phyloP scores from a whole-genome alignment of 2,797 vertebrate species.

The Artibeus jamaicensis region DNA sequence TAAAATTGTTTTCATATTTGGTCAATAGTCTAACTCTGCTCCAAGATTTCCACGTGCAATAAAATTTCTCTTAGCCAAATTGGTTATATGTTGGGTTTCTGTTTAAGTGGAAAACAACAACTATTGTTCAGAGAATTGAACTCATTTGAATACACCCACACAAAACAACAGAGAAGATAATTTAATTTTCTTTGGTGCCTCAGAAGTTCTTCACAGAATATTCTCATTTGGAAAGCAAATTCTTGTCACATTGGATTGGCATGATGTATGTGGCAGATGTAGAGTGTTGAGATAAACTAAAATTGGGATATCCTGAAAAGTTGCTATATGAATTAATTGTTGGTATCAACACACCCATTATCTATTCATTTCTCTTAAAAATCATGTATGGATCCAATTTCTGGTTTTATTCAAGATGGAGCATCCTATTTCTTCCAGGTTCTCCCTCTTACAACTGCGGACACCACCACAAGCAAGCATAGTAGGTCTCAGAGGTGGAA shows the following conservation, averaged over 20 bases:
- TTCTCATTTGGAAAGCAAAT: slow-evolving; percentile 25
- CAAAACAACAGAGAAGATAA: neutral
- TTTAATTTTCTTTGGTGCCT: neutral
- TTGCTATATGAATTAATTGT: neutral
- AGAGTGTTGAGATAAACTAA: neutral
- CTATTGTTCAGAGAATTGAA: slow-evolving; percentile 11
- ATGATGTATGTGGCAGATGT: neutral
- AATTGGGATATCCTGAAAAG: neutral
- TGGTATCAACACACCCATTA: neutral
- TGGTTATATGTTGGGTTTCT: neutral
- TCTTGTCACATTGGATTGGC: neutral
- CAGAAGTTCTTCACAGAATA: slow-evolving; percentile 34
- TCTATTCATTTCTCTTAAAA: slow-evolving; percentile 3
- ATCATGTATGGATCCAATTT: neutral
- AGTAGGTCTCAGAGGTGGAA: neutral
- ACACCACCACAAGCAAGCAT: neutral
- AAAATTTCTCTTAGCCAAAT: slow-evolving; percentile 43
- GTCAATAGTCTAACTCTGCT: slow-evolving; percentile 15
- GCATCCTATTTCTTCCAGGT: neutral
- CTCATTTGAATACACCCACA: neutral
- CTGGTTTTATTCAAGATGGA: neutral
- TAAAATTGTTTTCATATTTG: slow-evolving; percentile 18
- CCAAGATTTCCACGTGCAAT: neutral
- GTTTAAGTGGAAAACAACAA: slow-evolving; percentile 32
- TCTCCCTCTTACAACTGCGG: neutral